Evolutionary conservation across 2,113 vertebrate species (phyloP), one percentile per base, ranked within the genome.

Genomic region (Vidua macroura): DNA sequence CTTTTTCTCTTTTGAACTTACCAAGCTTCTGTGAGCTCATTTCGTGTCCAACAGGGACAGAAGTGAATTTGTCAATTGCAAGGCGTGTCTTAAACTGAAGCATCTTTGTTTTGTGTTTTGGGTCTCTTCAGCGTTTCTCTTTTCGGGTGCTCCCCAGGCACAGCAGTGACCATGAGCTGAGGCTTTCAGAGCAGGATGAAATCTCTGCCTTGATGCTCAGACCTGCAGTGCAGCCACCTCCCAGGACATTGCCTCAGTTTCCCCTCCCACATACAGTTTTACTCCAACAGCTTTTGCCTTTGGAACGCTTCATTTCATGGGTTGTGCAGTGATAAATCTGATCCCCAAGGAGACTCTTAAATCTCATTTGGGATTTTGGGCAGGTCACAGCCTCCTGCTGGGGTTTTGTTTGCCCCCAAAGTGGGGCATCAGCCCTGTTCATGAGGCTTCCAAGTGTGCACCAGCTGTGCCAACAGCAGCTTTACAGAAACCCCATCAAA

Each of bases 101-200:
- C 3, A 18, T 21, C 43, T 51, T 62, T 1, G 1, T 6, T 27
- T 52, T 70, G 21, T 82, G 7, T 60, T 70, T 72, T 31, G 37
- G 8, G 8, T 58, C 52, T 33, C 14, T 10, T 6, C 30, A 51
- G 15, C 0, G 0, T 33, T 80, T 53, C n/a, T 67, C 11, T 46
- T 43, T 58, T 1, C 0, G 2, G 43, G 72, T 7, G 28, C 7
- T 30, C 22, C 19, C 58, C 37, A 48, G 43, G 44, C 70, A 28
- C 1, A 58, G 86, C 55, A 28, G n/a, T n/a, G 60, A 27, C 33
- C 19, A 12, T 5, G 37, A 77, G 46, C 11, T 35, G 53, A 44
- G 9, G 11, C 6, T 64, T 77, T 52, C 22, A 20, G 13, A 69
- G 39, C 39, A 80, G 9, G 16, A 39, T 19, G n/a, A 44, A 62